phyloP scores from a whole-genome alignment of 2,797 vertebrate species.

The Gallinago nigripennis region DNA sequence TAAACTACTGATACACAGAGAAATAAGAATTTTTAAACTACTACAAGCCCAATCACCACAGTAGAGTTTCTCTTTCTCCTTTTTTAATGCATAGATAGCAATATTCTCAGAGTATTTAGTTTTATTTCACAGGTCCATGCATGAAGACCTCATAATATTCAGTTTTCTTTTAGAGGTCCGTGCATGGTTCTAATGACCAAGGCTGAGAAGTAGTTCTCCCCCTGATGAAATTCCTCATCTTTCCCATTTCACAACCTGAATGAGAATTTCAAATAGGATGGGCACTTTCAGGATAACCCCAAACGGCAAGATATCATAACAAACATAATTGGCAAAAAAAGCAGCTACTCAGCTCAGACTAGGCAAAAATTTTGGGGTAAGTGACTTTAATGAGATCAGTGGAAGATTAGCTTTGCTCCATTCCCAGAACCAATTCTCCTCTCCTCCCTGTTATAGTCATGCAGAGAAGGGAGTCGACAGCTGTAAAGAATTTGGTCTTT shows the following conservation, averaged over 20 bases:
- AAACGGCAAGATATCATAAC: neutral
- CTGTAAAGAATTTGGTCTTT: neutral
- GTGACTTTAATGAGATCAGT: neutral
- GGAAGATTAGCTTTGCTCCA: neutral
- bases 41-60: neutral
- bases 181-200: rapidly evolving
- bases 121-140: neutral
- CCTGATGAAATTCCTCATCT: neutral
- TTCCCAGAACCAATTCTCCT: neutral
- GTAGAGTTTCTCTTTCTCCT: rapidly evolving
- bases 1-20: neutral
- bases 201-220: neutral
- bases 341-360: neutral
- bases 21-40: neutral
- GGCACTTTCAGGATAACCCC: neutral
- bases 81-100: neutral
- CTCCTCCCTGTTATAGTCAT: neutral
- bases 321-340: neutral
- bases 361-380: neutral
- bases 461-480: neutral
- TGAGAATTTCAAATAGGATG: neutral
- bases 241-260: neutral
- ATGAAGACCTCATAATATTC: neutral
- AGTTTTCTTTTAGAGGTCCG: neutral
- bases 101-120: neutral